Conservation (phyloP, 1,140 invertebrate genomes). For the Papilio aristodemus region DNA sequence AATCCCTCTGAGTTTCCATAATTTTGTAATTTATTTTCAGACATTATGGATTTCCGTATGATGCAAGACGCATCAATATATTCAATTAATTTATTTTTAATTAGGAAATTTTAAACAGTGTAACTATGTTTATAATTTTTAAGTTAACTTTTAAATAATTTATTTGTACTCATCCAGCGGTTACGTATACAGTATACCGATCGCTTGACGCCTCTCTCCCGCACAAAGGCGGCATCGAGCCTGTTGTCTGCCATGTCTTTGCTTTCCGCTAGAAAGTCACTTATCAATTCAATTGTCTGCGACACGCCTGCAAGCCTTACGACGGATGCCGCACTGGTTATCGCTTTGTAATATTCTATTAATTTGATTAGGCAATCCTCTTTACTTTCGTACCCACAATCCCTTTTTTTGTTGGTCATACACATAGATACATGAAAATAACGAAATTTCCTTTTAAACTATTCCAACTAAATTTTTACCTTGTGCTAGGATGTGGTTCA, state of each 20-base stretch:
- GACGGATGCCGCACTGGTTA: slow-evolving; percentile 45
- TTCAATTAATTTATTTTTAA: too few relatives aligned
- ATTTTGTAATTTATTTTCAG: too few relatives aligned
- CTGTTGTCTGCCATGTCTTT: slow-evolving; percentile 19
- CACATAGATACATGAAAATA: too few relatives aligned
- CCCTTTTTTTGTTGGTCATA: too few relatives aligned
- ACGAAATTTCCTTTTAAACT: too few relatives aligned
- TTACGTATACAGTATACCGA: slow-evolving; percentile 21
- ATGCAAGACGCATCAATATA: too few relatives aligned
- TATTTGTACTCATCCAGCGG: slow-evolving; percentile 22
- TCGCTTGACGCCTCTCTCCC: slow-evolving; percentile 35
- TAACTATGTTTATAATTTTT: background rate
- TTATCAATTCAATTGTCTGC: slow-evolving; percentile 74
- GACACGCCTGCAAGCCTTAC: slow-evolving; percentile 53
- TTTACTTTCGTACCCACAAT: too few relatives aligned
- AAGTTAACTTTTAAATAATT: background rate
- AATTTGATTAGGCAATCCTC: background rate
- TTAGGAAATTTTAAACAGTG: too few relatives aligned
- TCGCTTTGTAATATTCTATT: slow-evolving; percentile 48
- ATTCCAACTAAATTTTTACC: too few relatives aligned
- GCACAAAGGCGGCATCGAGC: slow-evolving; percentile 35
- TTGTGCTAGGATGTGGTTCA: too few relatives aligned
- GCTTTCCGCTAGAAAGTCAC: slow-evolving; percentile 59
- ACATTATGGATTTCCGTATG: too few relatives aligned
- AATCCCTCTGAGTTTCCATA: too few relatives aligned